Conservation (phyloP, 2,888 invertebrate species). For the Steinernema scapterisci region DNA sequence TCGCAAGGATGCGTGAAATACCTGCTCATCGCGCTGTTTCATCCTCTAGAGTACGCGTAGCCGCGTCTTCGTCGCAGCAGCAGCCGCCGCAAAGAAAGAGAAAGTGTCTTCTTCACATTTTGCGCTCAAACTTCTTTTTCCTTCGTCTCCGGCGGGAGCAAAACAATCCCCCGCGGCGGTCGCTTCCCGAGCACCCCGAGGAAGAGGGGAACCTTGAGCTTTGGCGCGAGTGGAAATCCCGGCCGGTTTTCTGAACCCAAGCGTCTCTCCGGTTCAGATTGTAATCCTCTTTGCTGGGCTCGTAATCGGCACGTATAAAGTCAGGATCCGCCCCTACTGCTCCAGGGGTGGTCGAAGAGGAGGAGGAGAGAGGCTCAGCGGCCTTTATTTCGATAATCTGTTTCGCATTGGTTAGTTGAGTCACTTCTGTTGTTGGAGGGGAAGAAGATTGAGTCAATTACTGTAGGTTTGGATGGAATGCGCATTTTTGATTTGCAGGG, state of each 20-base stretch:
- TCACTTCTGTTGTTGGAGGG: no score
- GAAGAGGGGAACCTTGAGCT: neutral
- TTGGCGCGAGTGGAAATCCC: neutral
- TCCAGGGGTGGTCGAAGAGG: no score
- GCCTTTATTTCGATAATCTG: no score
- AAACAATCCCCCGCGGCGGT: slow-evolving; percentile 14
- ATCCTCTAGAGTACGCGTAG: neutral
- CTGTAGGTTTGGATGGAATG: no score
- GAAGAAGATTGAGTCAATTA: no score
- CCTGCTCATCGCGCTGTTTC: neutral
- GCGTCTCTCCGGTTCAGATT: neutral
- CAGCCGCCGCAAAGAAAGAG: neutral
- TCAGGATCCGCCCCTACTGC: neutral
- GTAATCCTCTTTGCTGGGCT: neutral
- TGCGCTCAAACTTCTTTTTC: no score
- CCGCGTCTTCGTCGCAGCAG: neutral
- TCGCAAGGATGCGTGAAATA: neutral
- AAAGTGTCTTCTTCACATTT: no score
- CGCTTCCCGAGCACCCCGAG: no score
- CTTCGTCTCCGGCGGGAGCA: neutral
- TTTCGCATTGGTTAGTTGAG: no score
- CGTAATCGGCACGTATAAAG: neutral
- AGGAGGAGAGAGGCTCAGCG: no score
- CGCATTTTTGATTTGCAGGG: no score
- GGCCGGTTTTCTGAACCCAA: neutral